phyloP scores from a whole-genome alignment of 2,888 invertebrate species.

The Yponomeuta malinellus region DNA sequence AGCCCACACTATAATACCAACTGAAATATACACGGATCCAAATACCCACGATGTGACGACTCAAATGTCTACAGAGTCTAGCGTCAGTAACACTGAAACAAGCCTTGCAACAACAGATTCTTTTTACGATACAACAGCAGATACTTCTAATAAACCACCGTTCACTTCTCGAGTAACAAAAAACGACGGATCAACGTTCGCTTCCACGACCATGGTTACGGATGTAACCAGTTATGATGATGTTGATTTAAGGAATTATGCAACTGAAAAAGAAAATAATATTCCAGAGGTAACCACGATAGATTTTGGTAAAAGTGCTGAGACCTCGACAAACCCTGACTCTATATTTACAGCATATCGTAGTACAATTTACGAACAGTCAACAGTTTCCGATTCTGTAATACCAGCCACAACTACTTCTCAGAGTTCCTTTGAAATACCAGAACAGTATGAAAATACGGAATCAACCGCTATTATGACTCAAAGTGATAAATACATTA shows the following conservation, averaged over 20 bases:
- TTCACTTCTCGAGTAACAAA: background rate
- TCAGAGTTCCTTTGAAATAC: no score
- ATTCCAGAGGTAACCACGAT: background rate
- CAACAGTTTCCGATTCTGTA: background rate
- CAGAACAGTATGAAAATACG: background rate
- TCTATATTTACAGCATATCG: background rate
- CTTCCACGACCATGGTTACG: background rate
- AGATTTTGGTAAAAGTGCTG: background rate
- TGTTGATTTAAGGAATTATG: background rate
- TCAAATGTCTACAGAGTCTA: background rate
- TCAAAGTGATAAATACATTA: background rate
- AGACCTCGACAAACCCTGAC: background rate
- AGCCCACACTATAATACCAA: background rate
- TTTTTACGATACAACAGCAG: background rate
- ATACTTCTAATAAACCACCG: background rate
- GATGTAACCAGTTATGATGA: background rate
- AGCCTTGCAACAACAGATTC: background rate
- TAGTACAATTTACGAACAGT: background rate
- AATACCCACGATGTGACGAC: background rate
- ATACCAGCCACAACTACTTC: background rate
- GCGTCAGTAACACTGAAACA: background rate
- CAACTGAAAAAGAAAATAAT: background rate
- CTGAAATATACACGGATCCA: background rate
- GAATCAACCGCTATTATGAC: background rate
- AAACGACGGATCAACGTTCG: background rate